Evolutionary conservation across 2,113 vertebrate genomes (phyloP), one percentile per base, ranked within the genome.

Genomic region (Calidris pugnax): DNA sequence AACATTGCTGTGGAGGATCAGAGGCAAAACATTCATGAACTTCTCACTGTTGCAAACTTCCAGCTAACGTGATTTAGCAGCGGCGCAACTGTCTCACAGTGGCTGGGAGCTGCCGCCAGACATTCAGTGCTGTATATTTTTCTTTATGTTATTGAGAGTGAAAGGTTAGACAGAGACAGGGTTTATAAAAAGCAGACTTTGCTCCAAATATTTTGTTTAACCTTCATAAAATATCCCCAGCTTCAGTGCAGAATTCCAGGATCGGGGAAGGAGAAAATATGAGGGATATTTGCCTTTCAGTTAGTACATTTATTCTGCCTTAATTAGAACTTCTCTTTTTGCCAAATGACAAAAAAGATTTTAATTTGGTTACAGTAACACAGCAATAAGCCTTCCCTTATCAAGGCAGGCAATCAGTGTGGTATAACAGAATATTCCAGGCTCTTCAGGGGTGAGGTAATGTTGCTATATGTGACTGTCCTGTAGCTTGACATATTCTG

Each of bases 161-260:
- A 94, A 95, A 91, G 57, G 68, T 94, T 95, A 91, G 75, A 89
- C 47, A 77, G 74, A 91, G 80, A 91, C 86, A 80, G 48, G 12
- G 64, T 91, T 96, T 90, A 96, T 96, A 93, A 93, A 92, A 92
- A 93, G 86, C 89, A 96, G 91, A 96, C 74, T 89, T 87, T 81
- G 21, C 62, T 95, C 63, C 68, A 96, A 72, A 85, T 91, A 95
- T 93, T 97, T 96, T 93, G 81, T 87, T 96, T 96, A 90, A 92
- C 67, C 18, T 89, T 94, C 62, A 89, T 85, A 94, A 94, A 97
- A 83, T 92, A 95, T 57, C 41, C 48, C 17, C 73, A 87, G 53
- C 28, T 90, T 82, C 81, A 91, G 30, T 27, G 22, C 41, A 87
- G 63, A 92, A 89, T 85, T 92, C 71, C 48, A 85, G 45, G 55